These are phyloP conservation scores for Cydia strobilella DNA, from an alignment of 1,140 invertebrate genomes.

Conservation along the genomic window DNA sequence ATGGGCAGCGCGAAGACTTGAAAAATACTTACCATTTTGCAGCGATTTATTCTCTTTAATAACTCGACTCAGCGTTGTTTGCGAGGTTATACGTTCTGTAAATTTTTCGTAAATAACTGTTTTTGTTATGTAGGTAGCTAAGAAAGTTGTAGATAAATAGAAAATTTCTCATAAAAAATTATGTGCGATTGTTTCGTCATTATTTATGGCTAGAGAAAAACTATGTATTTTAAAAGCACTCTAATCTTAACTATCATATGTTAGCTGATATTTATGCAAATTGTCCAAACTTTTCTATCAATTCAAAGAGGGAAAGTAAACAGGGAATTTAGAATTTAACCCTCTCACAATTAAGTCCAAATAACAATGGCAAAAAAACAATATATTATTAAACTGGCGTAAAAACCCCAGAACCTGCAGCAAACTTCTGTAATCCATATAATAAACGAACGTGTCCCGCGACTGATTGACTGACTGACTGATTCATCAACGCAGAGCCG, in stretches of 20 bases:
- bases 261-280: background rate
- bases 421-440: too few relatives aligned
- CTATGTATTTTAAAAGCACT: background rate
- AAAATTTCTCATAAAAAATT: background rate
- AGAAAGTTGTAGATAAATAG: background rate
- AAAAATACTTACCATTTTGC: conserved; percentile 31
- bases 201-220: background rate
- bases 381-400: background rate
- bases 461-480: too few relatives aligned
- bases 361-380: background rate
- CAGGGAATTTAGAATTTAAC: background rate
- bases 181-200: background rate
- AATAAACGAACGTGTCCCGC: too few relatives aligned
- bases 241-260: background rate
- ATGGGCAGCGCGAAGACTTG: conserved; percentile 32
- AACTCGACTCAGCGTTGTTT: background rate
- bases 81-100: conserved; percentile 6
- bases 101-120: conserved; percentile 1
- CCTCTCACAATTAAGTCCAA: background rate
- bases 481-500: too few relatives aligned
- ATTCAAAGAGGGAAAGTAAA: background rate
- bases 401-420: background rate
- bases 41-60: conserved; percentile 23
- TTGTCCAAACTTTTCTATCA: too few relatives aligned
- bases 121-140: background rate